phyloP scores from a whole-genome alignment of 2,797 vertebrate genomes.

The Pipistrellus kuhlii region DNA sequence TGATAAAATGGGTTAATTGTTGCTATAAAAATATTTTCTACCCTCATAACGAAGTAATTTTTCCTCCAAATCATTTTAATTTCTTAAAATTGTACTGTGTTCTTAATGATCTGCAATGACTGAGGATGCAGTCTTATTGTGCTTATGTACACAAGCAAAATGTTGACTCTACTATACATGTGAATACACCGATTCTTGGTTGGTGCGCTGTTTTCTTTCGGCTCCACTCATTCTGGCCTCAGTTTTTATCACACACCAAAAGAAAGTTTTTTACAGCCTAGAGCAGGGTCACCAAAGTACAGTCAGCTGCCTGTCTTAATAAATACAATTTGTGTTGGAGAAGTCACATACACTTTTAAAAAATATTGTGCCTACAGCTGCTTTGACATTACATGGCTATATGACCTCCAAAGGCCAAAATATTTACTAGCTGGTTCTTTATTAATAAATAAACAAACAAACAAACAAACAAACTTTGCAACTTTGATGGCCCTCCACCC shows the following conservation, averaged over 20 bases:
- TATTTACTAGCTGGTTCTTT: not conserved
- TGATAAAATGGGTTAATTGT: slow-evolving; percentile 84
- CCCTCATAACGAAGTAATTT: slow-evolving; percentile 68
- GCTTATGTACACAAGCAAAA: not conserved
- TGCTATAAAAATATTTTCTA: slow-evolving; percentile 83
- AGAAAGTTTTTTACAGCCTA: not conserved
- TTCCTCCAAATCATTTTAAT: slow-evolving; percentile 80
- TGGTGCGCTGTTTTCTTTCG: not conserved
- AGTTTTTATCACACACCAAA: not conserved
- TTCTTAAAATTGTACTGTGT: slow-evolving; percentile 51
- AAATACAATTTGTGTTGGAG: not conserved
- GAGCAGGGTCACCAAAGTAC: not conserved
- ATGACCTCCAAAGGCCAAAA: not conserved
- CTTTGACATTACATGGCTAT: not conserved
- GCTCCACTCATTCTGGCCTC: not conserved
- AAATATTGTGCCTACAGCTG: not conserved
- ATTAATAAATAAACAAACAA: not conserved
- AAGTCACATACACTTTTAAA: not conserved
- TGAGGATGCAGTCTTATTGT: not conserved
- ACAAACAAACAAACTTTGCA: not conserved
- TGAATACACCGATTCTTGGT: rapidly evolving
- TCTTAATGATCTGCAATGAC: slow-evolving; percentile 35
- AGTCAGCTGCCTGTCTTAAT: not conserved
- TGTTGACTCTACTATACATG: not conserved
- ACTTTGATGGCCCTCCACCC: not conserved